These are phyloP conservation scores for Aphaenogaster ashmeadi DNA, from an alignment of 1,140 invertebrate species.

Conservation along the genomic window DNA sequence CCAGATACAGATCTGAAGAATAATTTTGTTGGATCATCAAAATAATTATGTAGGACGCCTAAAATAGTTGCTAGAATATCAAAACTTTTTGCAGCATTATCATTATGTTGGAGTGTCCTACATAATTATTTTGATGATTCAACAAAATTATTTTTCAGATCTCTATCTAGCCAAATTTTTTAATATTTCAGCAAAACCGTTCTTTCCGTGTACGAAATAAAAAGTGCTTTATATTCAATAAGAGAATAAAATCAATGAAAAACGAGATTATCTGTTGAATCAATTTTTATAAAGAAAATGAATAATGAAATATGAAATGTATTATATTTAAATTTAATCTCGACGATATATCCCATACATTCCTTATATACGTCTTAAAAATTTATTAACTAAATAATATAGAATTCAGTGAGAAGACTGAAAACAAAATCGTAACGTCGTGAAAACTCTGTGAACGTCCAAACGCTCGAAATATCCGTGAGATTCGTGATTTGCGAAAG, in stretches of 20 bases:
- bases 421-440: neutral
- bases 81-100: no score
- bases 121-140: no score
- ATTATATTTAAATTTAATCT: neutral
- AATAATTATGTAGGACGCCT: no score
- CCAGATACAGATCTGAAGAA: no score
- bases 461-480: neutral
- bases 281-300: neutral
- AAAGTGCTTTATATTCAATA: neutral
- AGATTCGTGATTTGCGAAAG: neutral
- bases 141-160: no score
- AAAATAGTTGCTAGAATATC: no score
- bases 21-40: no score
- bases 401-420: neutral
- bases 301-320: neutral
- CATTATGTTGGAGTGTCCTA: no score
- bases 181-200: no score
- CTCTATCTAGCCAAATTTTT: no score
- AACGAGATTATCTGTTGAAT: neutral
- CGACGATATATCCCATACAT: no score
- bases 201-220: no score
- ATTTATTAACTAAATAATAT: neutral
- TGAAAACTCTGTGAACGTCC: neutral
- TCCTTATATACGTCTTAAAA: neutral
- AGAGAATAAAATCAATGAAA: neutral